phyloP scores from a whole-genome alignment of 2,888 invertebrate species.

The Epirrita christyi region DNA sequence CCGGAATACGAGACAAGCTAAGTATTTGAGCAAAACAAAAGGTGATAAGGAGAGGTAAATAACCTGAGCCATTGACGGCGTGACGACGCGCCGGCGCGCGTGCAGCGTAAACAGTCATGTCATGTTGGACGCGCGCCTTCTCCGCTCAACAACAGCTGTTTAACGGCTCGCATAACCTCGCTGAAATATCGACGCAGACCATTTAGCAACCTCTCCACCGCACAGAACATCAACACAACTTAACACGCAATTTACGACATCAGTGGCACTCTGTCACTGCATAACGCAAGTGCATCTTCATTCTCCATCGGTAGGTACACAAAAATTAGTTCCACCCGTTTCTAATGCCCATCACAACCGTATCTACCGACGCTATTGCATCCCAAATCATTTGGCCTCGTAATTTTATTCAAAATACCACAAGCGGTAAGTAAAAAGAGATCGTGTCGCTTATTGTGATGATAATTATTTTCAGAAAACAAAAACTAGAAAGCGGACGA shows the following conservation, averaged over 20 bases:
- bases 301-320: conserved; percentile 45
- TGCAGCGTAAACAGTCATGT: conserved; percentile 47
- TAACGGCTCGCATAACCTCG: conserved; percentile 62
- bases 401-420: conserved; percentile 83
- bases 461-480: conserved; percentile 83
- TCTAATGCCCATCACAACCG: conserved; percentile 65
- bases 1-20: conserved; percentile 58
- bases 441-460: conserved; percentile 80
- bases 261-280: conserved; percentile 21
- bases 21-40: conserved; percentile 82
- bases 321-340: conserved; percentile 63
- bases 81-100: conserved; percentile 63
- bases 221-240: conserved; percentile 45
- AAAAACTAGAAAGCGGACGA: conserved; percentile 82
- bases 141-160: conserved; percentile 63
- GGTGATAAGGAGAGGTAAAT: conserved; percentile 83
- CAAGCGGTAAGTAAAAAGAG: conserved; percentile 81
- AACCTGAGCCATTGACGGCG: conserved; percentile 81
- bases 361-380: conserved; percentile 57
- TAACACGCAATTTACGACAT: conserved; percentile 42
- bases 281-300: conserved; percentile 38
- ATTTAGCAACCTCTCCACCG: conserved; percentile 45
- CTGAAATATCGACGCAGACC: conserved; percentile 66
- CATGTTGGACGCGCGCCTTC: conserved; percentile 42
- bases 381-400: conserved; percentile 67